Conservation (phyloP, 2,113 vertebrate species). For the Bungarus multicinctus region DNA sequence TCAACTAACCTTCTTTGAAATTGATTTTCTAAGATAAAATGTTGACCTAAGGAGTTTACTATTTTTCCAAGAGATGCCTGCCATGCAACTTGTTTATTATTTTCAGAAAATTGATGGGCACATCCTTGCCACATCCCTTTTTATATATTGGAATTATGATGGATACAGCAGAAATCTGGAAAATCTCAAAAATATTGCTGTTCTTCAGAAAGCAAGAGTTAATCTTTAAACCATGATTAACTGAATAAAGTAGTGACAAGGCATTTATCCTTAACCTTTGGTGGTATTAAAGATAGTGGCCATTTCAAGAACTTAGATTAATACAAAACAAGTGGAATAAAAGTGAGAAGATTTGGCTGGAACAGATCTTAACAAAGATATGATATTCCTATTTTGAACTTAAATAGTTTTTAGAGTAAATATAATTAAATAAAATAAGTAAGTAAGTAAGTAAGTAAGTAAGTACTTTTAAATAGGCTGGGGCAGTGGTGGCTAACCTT, state of each 20-base stretch:
- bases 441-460: background rate
- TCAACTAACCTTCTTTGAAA: background rate
- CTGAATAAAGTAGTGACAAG: background rate
- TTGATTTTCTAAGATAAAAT: background rate
- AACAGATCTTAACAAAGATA: background rate
- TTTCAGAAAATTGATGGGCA: background rate
- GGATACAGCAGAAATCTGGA: too few relatives aligned
- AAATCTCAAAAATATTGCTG: too few relatives aligned
- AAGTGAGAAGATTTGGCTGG: background rate
- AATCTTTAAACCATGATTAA: background rate
- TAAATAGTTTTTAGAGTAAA: background rate
- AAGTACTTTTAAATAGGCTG: background rate
- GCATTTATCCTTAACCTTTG: background rate
- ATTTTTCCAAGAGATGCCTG: background rate
- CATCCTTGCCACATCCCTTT: background rate
- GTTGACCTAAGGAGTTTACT: background rate
- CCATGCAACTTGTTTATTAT: background rate
- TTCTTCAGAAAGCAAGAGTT: background rate
- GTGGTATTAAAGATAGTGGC: background rate
- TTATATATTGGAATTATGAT: too few relatives aligned
- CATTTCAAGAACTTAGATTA: background rate
- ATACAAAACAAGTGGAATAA: background rate
- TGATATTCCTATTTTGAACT: background rate
- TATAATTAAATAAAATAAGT: background rate
- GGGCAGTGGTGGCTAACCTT: too few relatives aligned